These are phyloP conservation scores for Synanthedon formicaeformis DNA, from an alignment of 2,888 invertebrate species.

Conservation along the genomic window DNA sequence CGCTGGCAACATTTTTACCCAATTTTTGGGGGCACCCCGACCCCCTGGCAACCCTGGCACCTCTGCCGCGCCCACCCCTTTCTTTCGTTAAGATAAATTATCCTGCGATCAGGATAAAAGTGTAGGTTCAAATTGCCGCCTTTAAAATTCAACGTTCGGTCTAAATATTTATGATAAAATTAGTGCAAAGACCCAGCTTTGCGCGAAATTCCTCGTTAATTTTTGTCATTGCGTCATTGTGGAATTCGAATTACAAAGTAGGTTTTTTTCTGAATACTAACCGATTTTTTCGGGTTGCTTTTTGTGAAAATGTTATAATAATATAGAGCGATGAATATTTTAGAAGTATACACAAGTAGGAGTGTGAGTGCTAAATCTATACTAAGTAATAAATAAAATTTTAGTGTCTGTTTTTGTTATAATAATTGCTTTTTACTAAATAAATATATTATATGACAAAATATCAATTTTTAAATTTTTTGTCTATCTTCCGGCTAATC, in stretches of 20 bases:
- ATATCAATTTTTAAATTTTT: no score
- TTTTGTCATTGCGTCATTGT: not conserved
- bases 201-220: not conserved
- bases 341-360: no score
- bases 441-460: no score
- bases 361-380: no score
- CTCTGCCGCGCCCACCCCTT: slow-evolving; percentile 55
- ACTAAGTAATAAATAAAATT: no score
- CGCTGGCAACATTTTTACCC: slow-evolving; percentile 71
- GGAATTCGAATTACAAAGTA: not conserved
- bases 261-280: not conserved
- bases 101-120: slow-evolving; percentile 69
- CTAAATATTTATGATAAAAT: slow-evolving; percentile 59
- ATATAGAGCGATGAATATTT: no score
- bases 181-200: slow-evolving; percentile 12
- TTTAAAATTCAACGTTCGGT: slow-evolving; percentile 64
- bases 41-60: slow-evolving; percentile 23
- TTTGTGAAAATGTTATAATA: no score
- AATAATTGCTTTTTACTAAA: no score
- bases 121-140: slow-evolving; percentile 70
- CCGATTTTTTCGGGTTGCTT: no score
- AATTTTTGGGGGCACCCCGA: slow-evolving; percentile 58
- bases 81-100: slow-evolving; percentile 72
- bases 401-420: no score
- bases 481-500: no score